A percentile compares a stretch with the other conserved stretches of the same genome.
Evolutionary conservation across 2,113 vertebrate species (phyloP).

Genomic region (Echinops telfairi): DNA sequence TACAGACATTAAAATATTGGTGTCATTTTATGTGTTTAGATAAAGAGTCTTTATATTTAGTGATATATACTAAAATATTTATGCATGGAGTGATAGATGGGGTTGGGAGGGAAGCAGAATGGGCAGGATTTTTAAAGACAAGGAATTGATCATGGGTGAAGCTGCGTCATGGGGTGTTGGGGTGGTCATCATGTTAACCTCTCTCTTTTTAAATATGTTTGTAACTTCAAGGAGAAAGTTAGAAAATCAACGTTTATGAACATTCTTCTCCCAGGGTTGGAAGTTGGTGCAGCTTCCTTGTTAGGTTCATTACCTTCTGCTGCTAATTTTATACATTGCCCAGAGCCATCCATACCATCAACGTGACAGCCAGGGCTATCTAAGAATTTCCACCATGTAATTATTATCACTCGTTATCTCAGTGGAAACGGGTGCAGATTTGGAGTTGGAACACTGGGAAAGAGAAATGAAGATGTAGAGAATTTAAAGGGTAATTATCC

Average conservation of each 20-base stretch:
- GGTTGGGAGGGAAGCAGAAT: background rate
- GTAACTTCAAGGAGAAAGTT: background rate
- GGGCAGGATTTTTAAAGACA: background rate
- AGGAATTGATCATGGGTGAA: background rate
- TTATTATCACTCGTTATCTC: conserved; percentile 53
- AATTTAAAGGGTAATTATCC: conserved; percentile 67
- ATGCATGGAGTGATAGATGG: background rate
- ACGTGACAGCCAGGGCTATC: background rate
- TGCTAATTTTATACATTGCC: conserved; percentile 54
- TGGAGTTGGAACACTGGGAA: conserved; percentile 61
- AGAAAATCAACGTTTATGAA: conserved; percentile 38
- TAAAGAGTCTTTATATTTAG: background rate
- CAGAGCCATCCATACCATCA: background rate
- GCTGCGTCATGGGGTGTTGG: background rate
- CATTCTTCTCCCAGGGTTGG: background rate
- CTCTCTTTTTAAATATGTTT: background rate
- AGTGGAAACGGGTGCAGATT: conserved; percentile 6
- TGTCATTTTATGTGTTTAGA: conserved; percentile 7
- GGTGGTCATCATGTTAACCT: background rate
- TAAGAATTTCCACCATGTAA: background rate
- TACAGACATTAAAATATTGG: background rate
- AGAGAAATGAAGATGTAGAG: conserved; percentile 66
- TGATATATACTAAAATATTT: background rate
- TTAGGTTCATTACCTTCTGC: conserved; percentile 19
- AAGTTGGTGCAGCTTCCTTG: conserved; percentile 38